These are phyloP conservation scores for Aratinga solstitialis DNA, from an alignment of 2,797 vertebrate species.

Conservation along the genomic window DNA sequence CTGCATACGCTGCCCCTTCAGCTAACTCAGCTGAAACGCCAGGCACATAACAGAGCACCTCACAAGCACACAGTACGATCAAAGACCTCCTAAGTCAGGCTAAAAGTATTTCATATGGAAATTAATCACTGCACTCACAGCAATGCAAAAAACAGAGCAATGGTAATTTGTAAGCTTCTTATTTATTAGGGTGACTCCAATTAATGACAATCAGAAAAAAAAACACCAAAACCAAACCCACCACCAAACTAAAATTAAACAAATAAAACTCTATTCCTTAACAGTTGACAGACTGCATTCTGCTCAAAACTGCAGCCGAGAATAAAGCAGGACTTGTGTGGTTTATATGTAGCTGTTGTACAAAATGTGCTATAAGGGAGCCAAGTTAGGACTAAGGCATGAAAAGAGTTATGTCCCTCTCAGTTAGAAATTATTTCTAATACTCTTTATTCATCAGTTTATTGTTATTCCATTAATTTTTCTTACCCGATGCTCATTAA, in stretches of 20 bases:
- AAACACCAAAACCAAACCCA: neutral
- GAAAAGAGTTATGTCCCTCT: neutral
- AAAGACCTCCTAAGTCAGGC: neutral
- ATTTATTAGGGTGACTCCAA: neutral
- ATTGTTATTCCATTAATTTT: neutral
- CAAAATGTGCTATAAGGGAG: neutral
- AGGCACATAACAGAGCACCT: neutral
- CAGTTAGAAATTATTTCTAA: neutral
- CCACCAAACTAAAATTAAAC: neutral
- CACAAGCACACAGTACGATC: neutral
- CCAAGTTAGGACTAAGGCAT: neutral
- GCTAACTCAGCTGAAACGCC: neutral
- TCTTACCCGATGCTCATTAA: constrained; percentile 92
- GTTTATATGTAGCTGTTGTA: neutral
- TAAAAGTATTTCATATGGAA: neutral
- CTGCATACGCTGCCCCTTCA: neutral
- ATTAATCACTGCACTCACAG: neutral
- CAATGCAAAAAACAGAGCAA: neutral
- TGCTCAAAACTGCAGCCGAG: neutral
- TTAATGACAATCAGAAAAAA: neutral
- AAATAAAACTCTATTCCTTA: neutral
- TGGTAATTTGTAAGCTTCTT: neutral
- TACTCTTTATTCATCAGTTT: neutral
- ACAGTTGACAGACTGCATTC: neutral
- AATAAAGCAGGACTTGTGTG: neutral